Evolutionary conservation across 2,888 invertebrate genomes (phyloP).

Genomic region (Liodrosophila aerea): DNA sequence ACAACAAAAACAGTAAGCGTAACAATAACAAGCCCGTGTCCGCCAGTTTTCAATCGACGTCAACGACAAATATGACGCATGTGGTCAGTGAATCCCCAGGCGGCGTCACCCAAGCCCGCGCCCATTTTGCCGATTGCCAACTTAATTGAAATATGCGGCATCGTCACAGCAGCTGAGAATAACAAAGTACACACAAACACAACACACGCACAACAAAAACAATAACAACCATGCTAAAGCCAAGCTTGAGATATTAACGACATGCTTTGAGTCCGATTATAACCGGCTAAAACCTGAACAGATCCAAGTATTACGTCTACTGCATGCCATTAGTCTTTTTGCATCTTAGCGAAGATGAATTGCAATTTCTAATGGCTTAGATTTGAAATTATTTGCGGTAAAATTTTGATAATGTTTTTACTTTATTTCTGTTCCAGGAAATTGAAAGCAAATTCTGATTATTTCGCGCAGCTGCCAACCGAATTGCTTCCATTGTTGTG

Average conservation of each 20-base stretch:
- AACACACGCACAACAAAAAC: slow-evolving; percentile 4
- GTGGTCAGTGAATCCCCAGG: slow-evolving; percentile 48
- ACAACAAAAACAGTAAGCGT: slow-evolving; percentile 10
- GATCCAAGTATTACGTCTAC: neutral
- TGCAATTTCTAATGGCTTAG: too few relatives aligned
- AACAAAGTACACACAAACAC: slow-evolving; percentile 1
- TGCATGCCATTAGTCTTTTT: too few relatives aligned
- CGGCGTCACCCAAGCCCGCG: slow-evolving; percentile 52
- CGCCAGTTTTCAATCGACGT: slow-evolving; percentile 20
- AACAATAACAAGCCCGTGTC: slow-evolving; percentile 8
- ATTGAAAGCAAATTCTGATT: too few relatives aligned
- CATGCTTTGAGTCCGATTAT: slow-evolving; percentile 34
- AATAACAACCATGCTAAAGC: slow-evolving; percentile 6
- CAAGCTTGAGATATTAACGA: slow-evolving; percentile 36
- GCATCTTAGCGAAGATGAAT: too few relatives aligned
- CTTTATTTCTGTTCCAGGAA: too few relatives aligned
- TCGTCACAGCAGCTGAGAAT: slow-evolving; percentile 30
- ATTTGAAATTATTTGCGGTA: too few relatives aligned
- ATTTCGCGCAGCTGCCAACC: neutral
- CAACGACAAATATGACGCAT: slow-evolving; percentile 53
- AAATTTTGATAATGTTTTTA: too few relatives aligned
- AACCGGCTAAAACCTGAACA: slow-evolving; percentile 65
- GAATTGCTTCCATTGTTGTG: neutral
- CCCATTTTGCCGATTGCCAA: slow-evolving; percentile 33
- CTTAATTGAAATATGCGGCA: slow-evolving; percentile 48